These are phyloP conservation scores for Drosophila neutralis DNA, from an alignment of 2,888 invertebrate species.

Conservation along the genomic window DNA sequence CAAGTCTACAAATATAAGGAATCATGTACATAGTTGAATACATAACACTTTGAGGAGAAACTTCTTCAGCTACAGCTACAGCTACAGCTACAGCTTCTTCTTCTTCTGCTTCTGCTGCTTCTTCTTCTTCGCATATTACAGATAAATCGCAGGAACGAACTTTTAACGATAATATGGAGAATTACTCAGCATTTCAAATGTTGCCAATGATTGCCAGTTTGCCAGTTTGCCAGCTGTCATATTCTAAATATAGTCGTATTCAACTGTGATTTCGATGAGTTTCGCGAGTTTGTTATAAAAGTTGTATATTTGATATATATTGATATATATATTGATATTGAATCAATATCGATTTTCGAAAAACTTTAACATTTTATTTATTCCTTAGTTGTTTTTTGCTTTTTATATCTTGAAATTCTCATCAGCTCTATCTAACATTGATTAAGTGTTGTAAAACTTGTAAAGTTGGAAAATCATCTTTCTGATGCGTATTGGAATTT, in stretches of 20 bases:
- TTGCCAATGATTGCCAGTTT: not conserved
- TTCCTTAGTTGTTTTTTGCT: not conserved
- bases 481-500: not conserved
- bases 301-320: too few species aligned
- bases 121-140: not conserved
- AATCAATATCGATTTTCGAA: not conserved
- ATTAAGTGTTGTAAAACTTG: not conserved
- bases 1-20: not conserved
- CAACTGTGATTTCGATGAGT: not conserved
- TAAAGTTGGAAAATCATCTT: not conserved
- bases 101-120: not conserved
- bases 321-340: too few species aligned
- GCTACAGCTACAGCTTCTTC: too few species aligned
- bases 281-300: not conserved
- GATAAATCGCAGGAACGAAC: not conserved
- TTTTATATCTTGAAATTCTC: not conserved
- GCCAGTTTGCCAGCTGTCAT: not conserved
- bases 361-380: not conserved
- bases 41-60: conserved; percentile 9
- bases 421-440: not conserved
- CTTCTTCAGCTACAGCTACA: not conserved
- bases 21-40: conserved; percentile 1
- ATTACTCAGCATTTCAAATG: too few species aligned
- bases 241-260: not conserved
- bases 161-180: not conserved